Conservation (phyloP, 2,797 vertebrate genomes). For the Vultur gryphus region DNA sequence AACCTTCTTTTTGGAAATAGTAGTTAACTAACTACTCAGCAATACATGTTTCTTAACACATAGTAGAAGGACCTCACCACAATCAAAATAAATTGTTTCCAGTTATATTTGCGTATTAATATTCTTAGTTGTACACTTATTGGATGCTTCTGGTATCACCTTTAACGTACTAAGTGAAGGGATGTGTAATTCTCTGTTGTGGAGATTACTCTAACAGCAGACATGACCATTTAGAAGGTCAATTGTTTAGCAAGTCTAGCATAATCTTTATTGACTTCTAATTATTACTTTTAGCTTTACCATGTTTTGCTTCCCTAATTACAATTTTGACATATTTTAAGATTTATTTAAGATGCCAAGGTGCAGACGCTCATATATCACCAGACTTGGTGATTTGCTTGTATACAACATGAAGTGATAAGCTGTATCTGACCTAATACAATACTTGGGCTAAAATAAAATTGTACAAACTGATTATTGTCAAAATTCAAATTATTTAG, state of each 20-base stretch:
- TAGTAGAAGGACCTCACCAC: not conserved
- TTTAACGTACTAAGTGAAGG: not conserved
- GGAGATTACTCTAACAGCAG: not conserved
- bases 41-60: not conserved
- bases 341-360: not conserved
- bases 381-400: not conserved
- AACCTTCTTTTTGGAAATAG: not conserved
- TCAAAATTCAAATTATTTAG: not conserved
- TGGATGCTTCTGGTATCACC: not conserved
- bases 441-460: not conserved
- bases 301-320: not conserved
- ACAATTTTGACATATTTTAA: not conserved
- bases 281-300: not conserved
- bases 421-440: not conserved
- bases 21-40: not conserved
- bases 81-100: not conserved
- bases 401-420: not conserved
- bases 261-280: not conserved
- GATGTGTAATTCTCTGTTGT: not conserved
- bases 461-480: not conserved
- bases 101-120: not conserved
- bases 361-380: not conserved
- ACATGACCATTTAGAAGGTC: not conserved
- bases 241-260: not conserved
- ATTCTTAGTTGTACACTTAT: not conserved